Base-by-base conservation (phyloP, 2,113 vertebrate species). In the Climacteris rufus region DNA sequence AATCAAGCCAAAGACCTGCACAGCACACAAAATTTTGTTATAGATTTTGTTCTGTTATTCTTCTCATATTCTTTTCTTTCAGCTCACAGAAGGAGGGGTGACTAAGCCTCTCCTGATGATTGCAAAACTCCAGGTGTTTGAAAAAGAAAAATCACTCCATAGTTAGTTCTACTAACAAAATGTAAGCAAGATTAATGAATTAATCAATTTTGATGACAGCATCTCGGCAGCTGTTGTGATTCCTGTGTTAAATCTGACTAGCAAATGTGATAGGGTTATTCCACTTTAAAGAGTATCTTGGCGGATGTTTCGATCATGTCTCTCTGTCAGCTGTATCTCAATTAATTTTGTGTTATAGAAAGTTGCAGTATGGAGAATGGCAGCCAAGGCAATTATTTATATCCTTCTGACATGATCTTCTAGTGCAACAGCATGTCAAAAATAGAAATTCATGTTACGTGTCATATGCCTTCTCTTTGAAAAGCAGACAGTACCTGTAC, bases 261-360 rank as follows among this genome's bases (percentile, higher is more conserved):
- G 44, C 54, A 90, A 91, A 74, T 64, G 49, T 20, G 33, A 50
- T 90, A 37, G 4, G 15, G 63, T 64, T 94, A 59, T 75, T 94
- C 31, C 14, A 37, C 52, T 91, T 84, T 17, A 52, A 94, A 89
- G 35, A 75, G 7, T 39, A 16, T 54, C 44, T 54, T 40, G 23
- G 47, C 76, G 44, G 12, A 70, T 85, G 4, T 76, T 89, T 91
- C 75, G 42, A 70, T 91, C 49, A 57, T 20, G 10, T 76, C 40
- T 85, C 54, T 60, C 66, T 44, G 21, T 90, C 71, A 50, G 40
- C 42, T 84, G 63, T 37, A 66, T 54, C 59, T 96, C 63, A 65
- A 75, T 90, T 96, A 91, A 87, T 93, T 93, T 78, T 90, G 24
- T 77, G 5, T 52, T 81, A 88, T 10, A 85, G 80, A 66, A 94